Evolutionary conservation across 2,888 invertebrate species (phyloP), one percentile per base, ranked within the genome.

Genomic region (Eumerus sabulonum): DNA sequence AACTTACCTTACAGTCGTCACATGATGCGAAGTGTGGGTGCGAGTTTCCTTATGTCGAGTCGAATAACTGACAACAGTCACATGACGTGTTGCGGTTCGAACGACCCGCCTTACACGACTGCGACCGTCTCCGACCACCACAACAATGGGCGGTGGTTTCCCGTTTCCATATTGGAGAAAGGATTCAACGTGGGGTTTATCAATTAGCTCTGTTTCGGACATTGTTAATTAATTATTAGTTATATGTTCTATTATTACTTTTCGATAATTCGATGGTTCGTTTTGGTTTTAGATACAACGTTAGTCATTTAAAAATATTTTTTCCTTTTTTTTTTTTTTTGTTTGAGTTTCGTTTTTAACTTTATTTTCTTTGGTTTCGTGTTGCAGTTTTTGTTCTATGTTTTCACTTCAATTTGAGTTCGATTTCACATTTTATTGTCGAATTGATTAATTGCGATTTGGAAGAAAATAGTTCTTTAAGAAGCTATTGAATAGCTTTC

Each of bases 1-100:
- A 72, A 16, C 87, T 88, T 88, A 89, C 89, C 89, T 89, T 84
- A 89, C 89, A 77, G 89, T 89, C 72, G 89, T 89, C 84, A 89
- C 89, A 85, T 89, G 89, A 84, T 89, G 89, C 73, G 88, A 88
- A 73, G 89, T 88, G 82, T 88, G 88, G 35, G 88, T 88, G 82
- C 87, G 87, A 19, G 89, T 88, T 83, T 89, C 89, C 84, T 88
- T 88, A 83, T 88, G 88, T 47, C 88, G 85, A n/a, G 88, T 88
- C 59, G 89, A 88, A 68, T 89, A 87, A 82, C 88, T 89, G 71
- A 89, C 88, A 66, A 89, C 89, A 36, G 89, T 89, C 82, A 89
- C 89, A 84, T 89, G 89, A 51, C 89, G 86, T 74, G 89, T 89
- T 67, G 89, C 88, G 1, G 88, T 88, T 79, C 88, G 86, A 12